Evolutionary conservation across 2,888 invertebrate genomes (phyloP).

Genomic region (Mactromeris polynyma): DNA sequence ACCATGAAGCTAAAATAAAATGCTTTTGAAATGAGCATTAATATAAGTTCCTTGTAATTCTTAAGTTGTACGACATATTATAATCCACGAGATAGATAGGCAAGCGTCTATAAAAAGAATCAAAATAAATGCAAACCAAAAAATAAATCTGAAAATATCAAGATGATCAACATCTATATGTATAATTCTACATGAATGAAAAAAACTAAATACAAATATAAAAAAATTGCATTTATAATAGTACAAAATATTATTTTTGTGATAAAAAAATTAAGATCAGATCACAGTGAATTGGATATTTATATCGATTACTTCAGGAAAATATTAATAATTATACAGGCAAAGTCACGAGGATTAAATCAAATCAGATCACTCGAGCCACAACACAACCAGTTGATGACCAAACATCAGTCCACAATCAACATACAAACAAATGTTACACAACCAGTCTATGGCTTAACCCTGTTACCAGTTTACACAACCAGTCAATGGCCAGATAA

Average conservation of each 20-base stretch:
- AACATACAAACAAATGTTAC: neutral
- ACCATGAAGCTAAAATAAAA: neutral
- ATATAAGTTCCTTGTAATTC: neutral
- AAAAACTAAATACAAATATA: constrained; percentile 11
- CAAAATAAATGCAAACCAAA: neutral
- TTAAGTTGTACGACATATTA: too few species aligned
- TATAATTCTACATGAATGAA: neutral
- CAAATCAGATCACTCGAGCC: too few species aligned
- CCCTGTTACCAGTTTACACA: neutral
- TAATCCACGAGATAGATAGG: neutral
- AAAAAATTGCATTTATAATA: neutral
- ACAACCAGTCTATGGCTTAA: neutral
- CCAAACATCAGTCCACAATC: neutral
- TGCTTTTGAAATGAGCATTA: neutral
- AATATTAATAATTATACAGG: too few species aligned
- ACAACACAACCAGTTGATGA: neutral
- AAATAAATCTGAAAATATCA: neutral
- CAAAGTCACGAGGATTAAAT: too few species aligned
- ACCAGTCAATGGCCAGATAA: neutral
- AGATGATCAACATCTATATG: constrained; percentile 11
- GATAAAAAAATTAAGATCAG: neutral
- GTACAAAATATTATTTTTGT: constrained; percentile 3
- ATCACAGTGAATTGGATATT: neutral
- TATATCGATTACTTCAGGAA: neutral
- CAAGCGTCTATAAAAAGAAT: neutral